phyloP scores from a whole-genome alignment of 1,140 invertebrate species.

The Panulirus ornatus region DNA sequence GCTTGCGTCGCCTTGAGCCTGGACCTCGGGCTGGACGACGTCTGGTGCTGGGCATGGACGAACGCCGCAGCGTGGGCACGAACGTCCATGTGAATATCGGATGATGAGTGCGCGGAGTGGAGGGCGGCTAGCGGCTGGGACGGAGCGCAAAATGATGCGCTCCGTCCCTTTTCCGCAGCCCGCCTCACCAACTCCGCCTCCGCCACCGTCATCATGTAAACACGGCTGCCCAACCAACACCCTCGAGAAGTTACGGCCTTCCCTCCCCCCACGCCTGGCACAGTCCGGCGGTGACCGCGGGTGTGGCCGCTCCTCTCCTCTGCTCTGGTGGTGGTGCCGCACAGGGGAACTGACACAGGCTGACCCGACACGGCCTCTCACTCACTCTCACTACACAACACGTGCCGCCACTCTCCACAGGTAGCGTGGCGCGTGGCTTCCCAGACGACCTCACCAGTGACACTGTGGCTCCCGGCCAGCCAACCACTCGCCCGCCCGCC shows the following conservation, averaged over 20 bases:
- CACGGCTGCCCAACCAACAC: slow-evolving; percentile 65
- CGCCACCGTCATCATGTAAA: slow-evolving; percentile 75
- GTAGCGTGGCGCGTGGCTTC: slow-evolving; percentile 47
- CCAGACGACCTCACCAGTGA: slow-evolving; percentile 63
- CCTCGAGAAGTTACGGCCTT: slow-evolving; percentile 35
- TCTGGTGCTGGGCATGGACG: slow-evolving; percentile 57
- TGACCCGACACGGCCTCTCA: not conserved
- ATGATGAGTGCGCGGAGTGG: slow-evolving; percentile 63
- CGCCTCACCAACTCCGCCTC: slow-evolving; percentile 72
- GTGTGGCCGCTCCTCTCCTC: not conserved
- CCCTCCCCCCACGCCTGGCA: slow-evolving; percentile 28
- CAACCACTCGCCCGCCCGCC: not conserved
- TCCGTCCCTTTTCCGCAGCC: slow-evolving; percentile 74
- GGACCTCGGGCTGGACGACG: slow-evolving; percentile 62
- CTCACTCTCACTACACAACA: slow-evolving; percentile 48
- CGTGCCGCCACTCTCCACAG: slow-evolving; percentile 36
- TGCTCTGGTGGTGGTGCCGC: slow-evolving; percentile 10
- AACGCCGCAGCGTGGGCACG: slow-evolving; percentile 62
- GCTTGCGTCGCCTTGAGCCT: slow-evolving; percentile 68
- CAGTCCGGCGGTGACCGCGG: slow-evolving; percentile 7
- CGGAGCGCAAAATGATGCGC: slow-evolving; percentile 74
- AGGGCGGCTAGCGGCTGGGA: slow-evolving; percentile 64
- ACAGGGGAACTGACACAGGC: not conserved
- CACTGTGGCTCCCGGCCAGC: slow-evolving; percentile 21
- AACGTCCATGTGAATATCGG: slow-evolving; percentile 59